A percentile compares a stretch with the other conserved stretches of the same genome.
phyloP scores from a whole-genome alignment of 1,140 invertebrate species.

The Pygmarrhopalites habei region DNA sequence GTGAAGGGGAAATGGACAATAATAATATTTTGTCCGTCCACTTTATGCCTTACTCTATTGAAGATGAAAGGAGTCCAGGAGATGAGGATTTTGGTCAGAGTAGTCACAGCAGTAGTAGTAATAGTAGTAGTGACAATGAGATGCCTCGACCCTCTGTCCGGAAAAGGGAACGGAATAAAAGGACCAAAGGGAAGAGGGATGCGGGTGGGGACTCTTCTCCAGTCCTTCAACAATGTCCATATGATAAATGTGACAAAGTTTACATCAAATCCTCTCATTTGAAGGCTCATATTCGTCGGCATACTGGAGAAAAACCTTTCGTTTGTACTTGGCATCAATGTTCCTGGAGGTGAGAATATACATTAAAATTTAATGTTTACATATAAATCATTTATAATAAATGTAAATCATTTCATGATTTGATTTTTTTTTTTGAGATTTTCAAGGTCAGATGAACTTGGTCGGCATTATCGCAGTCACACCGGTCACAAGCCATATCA shows the following conservation, averaged over 20 bases:
- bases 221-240: too few relatives aligned
- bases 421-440: too few relatives aligned
- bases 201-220: slow-evolving; percentile 3
- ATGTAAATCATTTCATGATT: too few relatives aligned
- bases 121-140: not conserved
- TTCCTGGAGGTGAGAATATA: too few relatives aligned
- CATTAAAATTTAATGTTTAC: too few relatives aligned
- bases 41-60: too few relatives aligned
- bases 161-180: not conserved
- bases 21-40: not conserved
- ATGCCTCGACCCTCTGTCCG: not conserved
- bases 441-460: slow-evolving; percentile 83
- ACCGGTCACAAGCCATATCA: slow-evolving; percentile 79
- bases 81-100: not conserved
- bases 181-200: not conserved
- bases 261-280: slow-evolving; percentile 92
- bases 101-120: not conserved
- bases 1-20: not conserved
- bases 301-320: slow-evolving; percentile 93
- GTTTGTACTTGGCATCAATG: slow-evolving; percentile 84
- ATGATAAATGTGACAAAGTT: slow-evolving; percentile 50
- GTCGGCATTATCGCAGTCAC: slow-evolving; percentile 67
- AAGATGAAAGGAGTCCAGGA: not conserved
- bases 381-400: too few relatives aligned
- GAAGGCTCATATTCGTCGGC: slow-evolving; percentile 83